A percentile compares a stretch with the other conserved stretches of the same genome.
phyloP scores from a whole-genome alignment of 2,113 vertebrate species.

The Lepidothrix coronata region DNA sequence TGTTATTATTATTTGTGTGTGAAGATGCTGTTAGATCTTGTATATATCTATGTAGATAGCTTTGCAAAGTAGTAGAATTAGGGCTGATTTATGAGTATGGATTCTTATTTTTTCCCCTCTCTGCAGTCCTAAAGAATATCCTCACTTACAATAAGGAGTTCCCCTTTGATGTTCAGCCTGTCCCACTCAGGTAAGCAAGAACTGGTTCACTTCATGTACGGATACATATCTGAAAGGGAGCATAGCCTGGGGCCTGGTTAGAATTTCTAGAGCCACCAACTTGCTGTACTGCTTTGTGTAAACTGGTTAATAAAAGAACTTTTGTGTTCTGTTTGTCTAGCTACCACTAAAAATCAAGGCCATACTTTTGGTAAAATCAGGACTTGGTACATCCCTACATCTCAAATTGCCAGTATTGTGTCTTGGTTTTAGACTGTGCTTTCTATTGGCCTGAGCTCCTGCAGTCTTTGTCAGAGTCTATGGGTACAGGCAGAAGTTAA shows the following conservation, averaged over 20 bases:
- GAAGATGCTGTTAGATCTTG: not conserved
- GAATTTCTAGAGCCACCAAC: not conserved
- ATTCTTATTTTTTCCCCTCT: not conserved
- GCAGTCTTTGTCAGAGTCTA: not conserved
- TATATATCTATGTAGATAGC: too few relatives aligned
- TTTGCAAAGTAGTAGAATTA: not conserved
- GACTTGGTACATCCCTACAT: not conserved
- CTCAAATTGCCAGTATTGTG: not conserved
- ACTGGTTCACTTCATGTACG: not conserved
- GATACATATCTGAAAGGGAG: not conserved
- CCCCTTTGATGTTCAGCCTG: conserved; percentile 96
- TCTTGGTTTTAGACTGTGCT: not conserved
- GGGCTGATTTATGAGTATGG: not conserved
- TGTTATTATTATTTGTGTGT: not conserved
- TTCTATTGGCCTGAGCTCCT: not conserved
- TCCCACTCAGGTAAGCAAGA: conserved; percentile 89
- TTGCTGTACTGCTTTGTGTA: not conserved
- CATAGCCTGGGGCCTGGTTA: not conserved
- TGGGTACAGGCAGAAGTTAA: not conserved
- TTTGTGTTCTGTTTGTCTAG: not conserved
- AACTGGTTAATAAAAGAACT: not conserved
- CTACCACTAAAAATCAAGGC: not conserved
- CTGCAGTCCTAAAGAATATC: conserved; percentile 92
- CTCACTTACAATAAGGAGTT: conserved; percentile 96
- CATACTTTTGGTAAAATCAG: not conserved